Evolutionary conservation across 64 coral and sea anemone species (phyloP).

Genomic region (Hydrozoanthus tunicans): DNA sequence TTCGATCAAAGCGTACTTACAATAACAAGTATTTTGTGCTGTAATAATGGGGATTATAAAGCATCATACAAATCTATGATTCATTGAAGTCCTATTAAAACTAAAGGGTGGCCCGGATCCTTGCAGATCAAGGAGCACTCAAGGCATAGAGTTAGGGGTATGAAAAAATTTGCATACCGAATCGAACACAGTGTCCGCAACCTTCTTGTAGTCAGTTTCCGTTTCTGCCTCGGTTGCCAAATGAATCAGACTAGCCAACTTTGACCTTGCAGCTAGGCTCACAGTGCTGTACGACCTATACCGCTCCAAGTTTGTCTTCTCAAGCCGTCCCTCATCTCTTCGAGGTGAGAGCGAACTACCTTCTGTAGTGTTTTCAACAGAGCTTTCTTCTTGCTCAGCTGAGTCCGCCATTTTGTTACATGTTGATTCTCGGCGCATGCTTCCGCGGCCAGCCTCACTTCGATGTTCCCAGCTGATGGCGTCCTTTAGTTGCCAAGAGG

Average conservation of each 20-base stretch:
- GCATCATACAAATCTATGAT: neutral
- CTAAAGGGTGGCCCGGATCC: neutral
- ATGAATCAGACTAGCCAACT: constrained; percentile 74
- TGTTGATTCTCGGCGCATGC: constrained; percentile 75
- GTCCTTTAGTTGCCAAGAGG: constrained; percentile 78
- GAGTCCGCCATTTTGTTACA: constrained; percentile 95
- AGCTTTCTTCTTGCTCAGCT: constrained; percentile 68
- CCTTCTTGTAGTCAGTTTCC: constrained; percentile 91
- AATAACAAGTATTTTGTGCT: constrained; percentile 35
- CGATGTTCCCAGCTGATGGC: constrained; percentile 78
- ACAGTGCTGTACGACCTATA: constrained; percentile 74
- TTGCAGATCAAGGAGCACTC: neutral
- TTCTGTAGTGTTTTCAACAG: constrained; percentile 29
- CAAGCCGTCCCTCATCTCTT: constrained; percentile 45
- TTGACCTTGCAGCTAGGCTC: constrained; percentile 76
- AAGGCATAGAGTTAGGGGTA: neutral
- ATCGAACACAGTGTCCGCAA: constrained; percentile 86
- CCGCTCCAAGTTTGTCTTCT: constrained; percentile 59
- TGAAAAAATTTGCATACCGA: constrained; percentile 79
- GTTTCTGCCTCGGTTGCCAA: constrained; percentile 70
- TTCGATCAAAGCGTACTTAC: neutral
- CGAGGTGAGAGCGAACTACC: constrained; percentile 36
- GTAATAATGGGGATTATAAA: neutral
- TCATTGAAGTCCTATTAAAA: neutral
- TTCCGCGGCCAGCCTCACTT: constrained; percentile 72